These are phyloP conservation scores for Struthidea cinerea DNA, from an alignment of 2,113 vertebrate species.

Conservation along the genomic window DNA sequence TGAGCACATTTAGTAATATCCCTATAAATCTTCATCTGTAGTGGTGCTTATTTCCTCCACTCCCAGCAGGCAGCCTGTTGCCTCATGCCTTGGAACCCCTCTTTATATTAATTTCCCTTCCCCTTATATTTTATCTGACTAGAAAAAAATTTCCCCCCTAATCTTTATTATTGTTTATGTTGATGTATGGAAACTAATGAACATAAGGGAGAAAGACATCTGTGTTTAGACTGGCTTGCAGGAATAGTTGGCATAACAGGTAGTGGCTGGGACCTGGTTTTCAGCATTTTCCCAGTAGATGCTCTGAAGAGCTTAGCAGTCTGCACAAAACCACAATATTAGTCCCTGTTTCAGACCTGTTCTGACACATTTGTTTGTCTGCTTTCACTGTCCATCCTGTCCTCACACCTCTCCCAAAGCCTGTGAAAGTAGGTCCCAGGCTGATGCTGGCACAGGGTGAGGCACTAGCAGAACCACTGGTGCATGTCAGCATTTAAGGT, in stretches of 20 bases:
- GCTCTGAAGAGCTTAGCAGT: neutral
- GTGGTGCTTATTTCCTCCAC: neutral
- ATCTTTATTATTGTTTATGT: neutral
- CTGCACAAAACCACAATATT: neutral
- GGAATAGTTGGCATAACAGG: neutral
- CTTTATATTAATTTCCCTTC: neutral
- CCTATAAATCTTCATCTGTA: neutral
- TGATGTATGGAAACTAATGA: neutral
- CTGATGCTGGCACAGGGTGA: accelerated
- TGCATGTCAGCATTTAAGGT: accelerated
- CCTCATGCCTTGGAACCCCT: neutral
- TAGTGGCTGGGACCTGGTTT: neutral
- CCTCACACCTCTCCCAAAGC: neutral
- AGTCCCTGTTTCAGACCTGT: neutral
- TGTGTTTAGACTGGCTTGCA: neutral
- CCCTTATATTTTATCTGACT: neutral
- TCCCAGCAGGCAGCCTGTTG: neutral
- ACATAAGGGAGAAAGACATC: neutral
- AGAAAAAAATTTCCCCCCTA: neutral
- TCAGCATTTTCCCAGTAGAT: neutral
- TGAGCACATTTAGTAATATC: neutral
- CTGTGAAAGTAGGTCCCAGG: neutral
- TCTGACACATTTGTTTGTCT: neutral
- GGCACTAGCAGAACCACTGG: neutral
- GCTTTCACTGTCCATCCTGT: neutral